These are phyloP conservation scores for Passerculus sandwichensis DNA, from an alignment of 2,797 vertebrate genomes.

Conservation along the genomic window DNA sequence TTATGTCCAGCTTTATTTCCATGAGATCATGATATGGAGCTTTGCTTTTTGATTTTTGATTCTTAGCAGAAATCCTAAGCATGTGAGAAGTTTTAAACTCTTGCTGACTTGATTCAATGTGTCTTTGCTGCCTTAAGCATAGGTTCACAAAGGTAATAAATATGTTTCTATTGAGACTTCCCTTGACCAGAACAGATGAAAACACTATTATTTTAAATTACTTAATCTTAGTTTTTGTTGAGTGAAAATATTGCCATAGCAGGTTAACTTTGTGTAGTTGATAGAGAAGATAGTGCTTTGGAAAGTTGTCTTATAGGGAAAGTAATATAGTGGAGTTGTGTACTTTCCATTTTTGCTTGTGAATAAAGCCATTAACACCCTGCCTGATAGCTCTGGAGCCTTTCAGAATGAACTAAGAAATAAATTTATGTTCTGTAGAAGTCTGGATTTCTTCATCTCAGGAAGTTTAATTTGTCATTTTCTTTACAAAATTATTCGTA, in stretches of 20 bases:
- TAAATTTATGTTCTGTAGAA: not conserved
- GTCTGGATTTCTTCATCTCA: not conserved
- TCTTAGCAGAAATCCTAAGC: not conserved
- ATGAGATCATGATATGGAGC: constrained; percentile 5
- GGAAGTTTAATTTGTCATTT: not conserved
- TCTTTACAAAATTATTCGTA: not conserved
- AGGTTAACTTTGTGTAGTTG: not conserved
- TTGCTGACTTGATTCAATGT: not conserved
- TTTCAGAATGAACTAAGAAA: not conserved
- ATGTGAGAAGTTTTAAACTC: not conserved
- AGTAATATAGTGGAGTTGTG: not conserved
- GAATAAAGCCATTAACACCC: not conserved
- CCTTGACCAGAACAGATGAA: not conserved
- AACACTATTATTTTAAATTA: not conserved
- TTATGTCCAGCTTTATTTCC: constrained; percentile 11
- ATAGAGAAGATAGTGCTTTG: not conserved
- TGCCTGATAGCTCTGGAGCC: not conserved
- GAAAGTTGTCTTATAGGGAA: not conserved
- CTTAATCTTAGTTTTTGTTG: not conserved
- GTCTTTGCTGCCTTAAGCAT: not conserved
- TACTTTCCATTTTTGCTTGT: not conserved
- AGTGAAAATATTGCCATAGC: not conserved
- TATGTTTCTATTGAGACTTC: not conserved
- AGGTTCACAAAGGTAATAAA: not conserved
- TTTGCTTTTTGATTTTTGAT: constrained; percentile 30